phyloP scores from a whole-genome alignment of 1,140 invertebrate genomes.

The Aphaenogaster floridana region DNA sequence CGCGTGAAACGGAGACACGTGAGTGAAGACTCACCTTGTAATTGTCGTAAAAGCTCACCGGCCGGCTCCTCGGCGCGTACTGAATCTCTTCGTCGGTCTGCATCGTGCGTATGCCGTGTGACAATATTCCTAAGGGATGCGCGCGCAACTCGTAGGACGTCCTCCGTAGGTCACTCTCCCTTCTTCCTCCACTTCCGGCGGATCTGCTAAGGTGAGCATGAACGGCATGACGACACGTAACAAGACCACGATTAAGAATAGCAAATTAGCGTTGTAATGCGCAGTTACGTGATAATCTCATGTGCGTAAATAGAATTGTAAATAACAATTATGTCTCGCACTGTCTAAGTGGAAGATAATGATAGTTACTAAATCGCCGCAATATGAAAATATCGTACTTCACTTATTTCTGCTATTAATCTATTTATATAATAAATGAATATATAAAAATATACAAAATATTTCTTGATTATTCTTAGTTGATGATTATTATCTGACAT shows the following conservation, averaged over 20 bases:
- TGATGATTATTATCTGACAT: background rate
- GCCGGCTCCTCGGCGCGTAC: slow-evolving; percentile 83
- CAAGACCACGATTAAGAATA: background rate
- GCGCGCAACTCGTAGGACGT: slow-evolving; percentile 75
- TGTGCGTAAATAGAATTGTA: background rate
- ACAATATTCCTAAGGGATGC: slow-evolving; percentile 66
- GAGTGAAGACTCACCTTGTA: slow-evolving; percentile 78
- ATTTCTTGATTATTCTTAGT: background rate
- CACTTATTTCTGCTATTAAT: background rate
- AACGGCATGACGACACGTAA: slow-evolving; percentile 23
- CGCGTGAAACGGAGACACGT: slow-evolving; percentile 64
- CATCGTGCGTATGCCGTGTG: slow-evolving; percentile 62
- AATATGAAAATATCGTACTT: background rate
- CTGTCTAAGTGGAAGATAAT: background rate
- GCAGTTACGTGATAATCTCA: slow-evolving; percentile 1
- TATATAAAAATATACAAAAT: slow-evolving; percentile 9
- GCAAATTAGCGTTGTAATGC: background rate
- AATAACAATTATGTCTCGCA: background rate
- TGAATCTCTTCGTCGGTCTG: slow-evolving; percentile 83
- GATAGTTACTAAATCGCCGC: background rate
- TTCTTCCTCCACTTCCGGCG: slow-evolving; percentile 65
- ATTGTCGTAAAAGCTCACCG: slow-evolving; percentile 86
- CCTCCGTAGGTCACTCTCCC: slow-evolving; percentile 64
- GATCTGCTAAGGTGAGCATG: slow-evolving; percentile 20
- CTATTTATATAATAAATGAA: slow-evolving; percentile 1